Percentiles rank a stretch among this genome's conserved stretches.
These are phyloP conservation scores for Parotia lawesii DNA, from an alignment of 2,113 vertebrate genomes.

Conservation along the genomic window DNA sequence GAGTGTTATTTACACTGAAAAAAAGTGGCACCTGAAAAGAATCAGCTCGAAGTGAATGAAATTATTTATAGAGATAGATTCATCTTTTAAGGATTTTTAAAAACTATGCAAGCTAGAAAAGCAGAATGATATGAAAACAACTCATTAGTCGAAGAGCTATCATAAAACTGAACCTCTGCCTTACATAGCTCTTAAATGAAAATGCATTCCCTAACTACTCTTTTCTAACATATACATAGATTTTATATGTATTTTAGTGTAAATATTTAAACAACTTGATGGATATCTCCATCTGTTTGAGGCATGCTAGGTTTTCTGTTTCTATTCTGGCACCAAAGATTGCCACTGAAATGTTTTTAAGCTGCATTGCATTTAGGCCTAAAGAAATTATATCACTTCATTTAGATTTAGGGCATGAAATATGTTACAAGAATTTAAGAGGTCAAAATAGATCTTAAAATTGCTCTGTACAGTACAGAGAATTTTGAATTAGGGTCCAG, in stretches of 20 bases:
- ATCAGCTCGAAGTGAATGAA: neutral
- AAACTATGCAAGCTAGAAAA: neutral
- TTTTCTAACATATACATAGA: neutral
- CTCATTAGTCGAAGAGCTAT: neutral
- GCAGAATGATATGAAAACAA: neutral
- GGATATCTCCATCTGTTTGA: neutral
- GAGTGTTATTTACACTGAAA: neutral
- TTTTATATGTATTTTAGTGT: neutral
- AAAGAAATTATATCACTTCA: neutral
- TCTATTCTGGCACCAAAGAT: neutral
- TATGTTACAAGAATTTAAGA: neutral
- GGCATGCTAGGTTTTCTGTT: neutral
- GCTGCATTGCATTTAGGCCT: neutral
- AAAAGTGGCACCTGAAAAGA: neutral
- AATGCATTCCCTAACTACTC: neutral
- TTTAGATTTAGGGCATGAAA: neutral
- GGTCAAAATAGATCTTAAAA: neutral
- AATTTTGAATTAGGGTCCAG: neutral
- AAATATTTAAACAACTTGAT: slow-evolving; percentile 14
- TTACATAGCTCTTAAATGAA: neutral
- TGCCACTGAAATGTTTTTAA: neutral
- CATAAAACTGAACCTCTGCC: neutral
- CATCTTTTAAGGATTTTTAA: neutral
- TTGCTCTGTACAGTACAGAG: neutral
- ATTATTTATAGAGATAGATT: neutral